phyloP scores from a whole-genome alignment of 2,888 invertebrate species.

The Stenurella melanura region DNA sequence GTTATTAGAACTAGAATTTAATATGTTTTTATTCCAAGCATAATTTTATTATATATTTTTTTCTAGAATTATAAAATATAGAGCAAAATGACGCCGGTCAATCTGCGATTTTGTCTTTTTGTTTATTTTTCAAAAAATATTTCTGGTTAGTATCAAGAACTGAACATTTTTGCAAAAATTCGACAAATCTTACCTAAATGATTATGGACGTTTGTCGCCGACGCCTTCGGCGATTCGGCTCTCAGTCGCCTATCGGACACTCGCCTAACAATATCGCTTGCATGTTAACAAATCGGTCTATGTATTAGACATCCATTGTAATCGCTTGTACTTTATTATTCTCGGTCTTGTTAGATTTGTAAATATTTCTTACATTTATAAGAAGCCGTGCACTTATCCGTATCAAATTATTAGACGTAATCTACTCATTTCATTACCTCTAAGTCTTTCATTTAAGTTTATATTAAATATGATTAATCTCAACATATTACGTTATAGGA shows the following conservation, averaged over 20 bases:
- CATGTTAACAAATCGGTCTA: not conserved
- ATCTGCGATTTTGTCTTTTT: too few species aligned
- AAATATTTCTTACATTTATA: conserved; percentile 57
- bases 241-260: not conserved
- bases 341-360: conserved; percentile 46
- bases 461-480: conserved; percentile 46
- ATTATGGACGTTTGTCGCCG: too few species aligned
- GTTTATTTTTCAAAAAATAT: too few species aligned
- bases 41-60: too few species aligned
- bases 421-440: conserved; percentile 66
- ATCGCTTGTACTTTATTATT: conserved; percentile 53
- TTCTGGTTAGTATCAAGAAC: too few species aligned
- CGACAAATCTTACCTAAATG: too few species aligned
- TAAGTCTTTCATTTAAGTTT: conserved; percentile 64
- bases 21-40: too few species aligned
- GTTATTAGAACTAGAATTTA: too few species aligned
- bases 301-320: conserved; percentile 43
- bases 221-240: too few species aligned
- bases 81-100: too few species aligned
- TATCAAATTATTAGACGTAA: conserved; percentile 49
- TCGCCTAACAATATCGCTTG: not conserved
- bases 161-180: too few species aligned
- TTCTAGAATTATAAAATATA: too few species aligned
- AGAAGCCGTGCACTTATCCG: conserved; percentile 55
- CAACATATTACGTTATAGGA: conserved; percentile 55